phyloP scores from a whole-genome alignment of 2,797 vertebrate genomes.

The Sebastolobus altivelis region DNA sequence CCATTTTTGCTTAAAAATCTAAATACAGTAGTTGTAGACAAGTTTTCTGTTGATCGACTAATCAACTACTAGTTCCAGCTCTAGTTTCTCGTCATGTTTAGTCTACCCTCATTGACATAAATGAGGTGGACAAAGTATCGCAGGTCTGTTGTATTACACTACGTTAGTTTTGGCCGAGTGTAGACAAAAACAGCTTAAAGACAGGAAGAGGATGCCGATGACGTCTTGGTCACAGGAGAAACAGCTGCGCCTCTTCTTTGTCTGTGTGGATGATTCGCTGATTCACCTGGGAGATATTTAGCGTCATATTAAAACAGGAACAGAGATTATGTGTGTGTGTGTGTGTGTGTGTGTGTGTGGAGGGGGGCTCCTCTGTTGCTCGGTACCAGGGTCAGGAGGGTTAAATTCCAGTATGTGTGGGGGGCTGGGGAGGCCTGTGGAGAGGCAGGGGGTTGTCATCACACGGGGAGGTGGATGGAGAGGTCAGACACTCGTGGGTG shows the following conservation, averaged over 20 bases:
- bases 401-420: slow-evolving; percentile 79
- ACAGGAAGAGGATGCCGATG: slow-evolving; percentile 26
- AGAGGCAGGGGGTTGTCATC: slow-evolving; percentile 76
- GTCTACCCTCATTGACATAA: background rate
- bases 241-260: slow-evolving; percentile 54
- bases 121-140: background rate
- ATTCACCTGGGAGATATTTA: slow-evolving; percentile 54
- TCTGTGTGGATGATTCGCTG: slow-evolving; percentile 48
- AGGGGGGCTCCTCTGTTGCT: slow-evolving; percentile 54
- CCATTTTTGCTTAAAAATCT: background rate
- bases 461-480: slow-evolving; percentile 58
- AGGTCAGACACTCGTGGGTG: slow-evolving; percentile 46
- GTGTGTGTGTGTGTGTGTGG: slow-evolving; percentile 5
- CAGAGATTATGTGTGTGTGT: slow-evolving; percentile 53
- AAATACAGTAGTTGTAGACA: background rate
- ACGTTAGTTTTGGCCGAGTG: background rate
- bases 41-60: background rate
- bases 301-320: slow-evolving; percentile 54
- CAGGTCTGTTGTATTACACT: background rate
- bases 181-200: background rate
- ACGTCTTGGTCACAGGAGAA: slow-evolving; percentile 32
- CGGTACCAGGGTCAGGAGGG: slow-evolving; percentile 70
- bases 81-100: background rate
- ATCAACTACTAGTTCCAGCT: background rate
- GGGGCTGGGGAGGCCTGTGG: slow-evolving; percentile 60